Conservation (phyloP, 2,797 vertebrate species). For the Hyperoplus immaculatus region DNA sequence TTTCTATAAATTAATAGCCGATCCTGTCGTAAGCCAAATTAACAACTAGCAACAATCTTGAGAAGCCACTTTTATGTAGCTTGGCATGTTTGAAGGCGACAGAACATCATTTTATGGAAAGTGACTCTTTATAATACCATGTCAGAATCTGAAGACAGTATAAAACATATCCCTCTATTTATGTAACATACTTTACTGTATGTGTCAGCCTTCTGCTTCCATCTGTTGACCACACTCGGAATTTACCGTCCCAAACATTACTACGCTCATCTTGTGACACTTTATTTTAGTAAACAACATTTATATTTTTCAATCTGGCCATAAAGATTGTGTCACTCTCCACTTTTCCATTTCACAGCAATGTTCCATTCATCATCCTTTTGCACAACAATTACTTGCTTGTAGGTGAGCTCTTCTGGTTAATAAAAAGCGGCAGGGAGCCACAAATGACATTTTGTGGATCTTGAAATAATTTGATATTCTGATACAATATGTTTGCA, state of each 20-base stretch:
- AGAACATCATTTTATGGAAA: conserved; percentile 3
- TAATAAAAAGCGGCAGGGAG: conserved; percentile 28
- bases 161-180: conserved; percentile 13
- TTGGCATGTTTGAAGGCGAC: not conserved
- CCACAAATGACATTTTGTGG: conserved; percentile 8
- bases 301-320: conserved; percentile 25
- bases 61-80: too few species aligned
- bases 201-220: conserved; percentile 72
- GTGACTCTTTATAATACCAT: not conserved
- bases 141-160: conserved; percentile 16
- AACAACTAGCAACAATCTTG: conserved; percentile 4
- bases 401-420: conserved; percentile 9
- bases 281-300: conserved; percentile 45
- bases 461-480: conserved; percentile 17
- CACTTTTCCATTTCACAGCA: conserved; percentile 28
- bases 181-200: conserved; percentile 3
- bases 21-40: conserved; percentile 6
- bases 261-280: conserved; percentile 30
- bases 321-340: conserved; percentile 6
- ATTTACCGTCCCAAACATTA: conserved; percentile 46
- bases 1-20: conserved; percentile 26
- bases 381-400: conserved; percentile 19
- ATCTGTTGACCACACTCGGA: conserved; percentile 81
- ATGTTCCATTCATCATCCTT: conserved; percentile 5
- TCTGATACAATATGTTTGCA: not conserved